Conservation (phyloP, 2,113 vertebrate species). For the Microtus richardsoni region DNA sequence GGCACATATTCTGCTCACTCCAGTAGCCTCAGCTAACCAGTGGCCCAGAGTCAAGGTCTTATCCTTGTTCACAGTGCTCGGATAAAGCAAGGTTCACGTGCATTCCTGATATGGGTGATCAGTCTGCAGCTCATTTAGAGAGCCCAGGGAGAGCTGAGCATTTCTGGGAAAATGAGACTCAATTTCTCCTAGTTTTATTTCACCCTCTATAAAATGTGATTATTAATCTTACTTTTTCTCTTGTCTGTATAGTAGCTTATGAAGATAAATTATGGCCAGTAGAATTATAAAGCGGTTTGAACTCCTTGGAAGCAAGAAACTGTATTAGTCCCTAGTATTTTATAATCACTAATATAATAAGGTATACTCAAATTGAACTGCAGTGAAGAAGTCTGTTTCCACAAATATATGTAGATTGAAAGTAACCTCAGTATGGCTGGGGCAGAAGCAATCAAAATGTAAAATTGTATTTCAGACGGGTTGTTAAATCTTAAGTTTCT, state of each 20-base stretch:
- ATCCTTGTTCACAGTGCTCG: background rate
- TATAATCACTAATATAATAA: slow-evolving; percentile 75
- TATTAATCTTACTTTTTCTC: slow-evolving; percentile 70
- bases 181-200: slow-evolving; percentile 69
- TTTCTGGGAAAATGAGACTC: slow-evolving; percentile 65
- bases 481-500: slow-evolving; percentile 73
- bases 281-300: slow-evolving; percentile 73
- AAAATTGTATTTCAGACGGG: slow-evolving; percentile 75
- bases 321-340: slow-evolving; percentile 66
- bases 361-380: slow-evolving; percentile 60
- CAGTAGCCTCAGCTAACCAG: rapidly evolving
- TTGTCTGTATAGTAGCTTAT: slow-evolving; percentile 62
- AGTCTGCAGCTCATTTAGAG: background rate
- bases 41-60: background rate
- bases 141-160: background rate
- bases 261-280: slow-evolving; percentile 70
- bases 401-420: slow-evolving; percentile 79
- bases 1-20: background rate
- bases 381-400: slow-evolving; percentile 56
- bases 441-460: slow-evolving; percentile 79
- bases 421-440: slow-evolving; percentile 65
- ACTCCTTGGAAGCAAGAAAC: slow-evolving; percentile 70
- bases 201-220: slow-evolving; percentile 71
- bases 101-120: background rate
- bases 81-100: background rate